Evolutionary conservation across 2,888 invertebrate species (phyloP).

Genomic region (Pegoplata infirma): DNA sequence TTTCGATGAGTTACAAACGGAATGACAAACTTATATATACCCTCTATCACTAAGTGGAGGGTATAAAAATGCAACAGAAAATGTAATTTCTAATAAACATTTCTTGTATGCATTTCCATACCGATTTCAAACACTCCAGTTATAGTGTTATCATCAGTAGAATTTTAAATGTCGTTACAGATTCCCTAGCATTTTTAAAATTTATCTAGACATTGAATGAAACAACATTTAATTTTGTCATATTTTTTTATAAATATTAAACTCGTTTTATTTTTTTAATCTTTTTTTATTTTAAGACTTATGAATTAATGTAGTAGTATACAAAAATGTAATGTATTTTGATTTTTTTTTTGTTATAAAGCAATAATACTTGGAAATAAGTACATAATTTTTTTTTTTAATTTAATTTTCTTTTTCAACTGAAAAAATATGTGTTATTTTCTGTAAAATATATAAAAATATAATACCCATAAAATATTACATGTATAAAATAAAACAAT

Average conservation of each 20-base stretch:
- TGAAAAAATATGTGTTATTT: slow-evolving; percentile 3
- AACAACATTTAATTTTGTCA: too few relatives aligned
- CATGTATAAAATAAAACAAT: slow-evolving; percentile 25
- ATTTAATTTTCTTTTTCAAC: slow-evolving; percentile 27
- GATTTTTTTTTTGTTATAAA: slow-evolving; percentile 39
- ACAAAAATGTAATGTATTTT: slow-evolving; percentile 41
- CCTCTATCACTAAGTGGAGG: too few relatives aligned
- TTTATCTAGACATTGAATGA: too few relatives aligned
- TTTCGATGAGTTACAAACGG: too few relatives aligned
- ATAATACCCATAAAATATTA: slow-evolving; percentile 36
- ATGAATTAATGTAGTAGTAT: slow-evolving; percentile 46
- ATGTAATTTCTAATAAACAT: too few relatives aligned
- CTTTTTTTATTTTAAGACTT: slow-evolving; percentile 32
- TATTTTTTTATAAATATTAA: slow-evolving; percentile 38
- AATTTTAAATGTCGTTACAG: too few relatives aligned
- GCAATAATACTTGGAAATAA: slow-evolving; percentile 57
- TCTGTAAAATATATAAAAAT: slow-evolving; percentile 29
- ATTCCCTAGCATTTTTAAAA: too few relatives aligned
- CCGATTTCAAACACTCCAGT: too few relatives aligned
- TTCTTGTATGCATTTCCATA: too few relatives aligned
- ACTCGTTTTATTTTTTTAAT: slow-evolving; percentile 36
- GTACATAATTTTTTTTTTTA: slow-evolving; percentile 39
- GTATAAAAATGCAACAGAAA: too few relatives aligned
- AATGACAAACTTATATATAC: too few relatives aligned
- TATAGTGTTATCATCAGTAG: too few relatives aligned